phyloP scores from a whole-genome alignment of 2,888 invertebrate genomes.

The Polymixis flavicincta region DNA sequence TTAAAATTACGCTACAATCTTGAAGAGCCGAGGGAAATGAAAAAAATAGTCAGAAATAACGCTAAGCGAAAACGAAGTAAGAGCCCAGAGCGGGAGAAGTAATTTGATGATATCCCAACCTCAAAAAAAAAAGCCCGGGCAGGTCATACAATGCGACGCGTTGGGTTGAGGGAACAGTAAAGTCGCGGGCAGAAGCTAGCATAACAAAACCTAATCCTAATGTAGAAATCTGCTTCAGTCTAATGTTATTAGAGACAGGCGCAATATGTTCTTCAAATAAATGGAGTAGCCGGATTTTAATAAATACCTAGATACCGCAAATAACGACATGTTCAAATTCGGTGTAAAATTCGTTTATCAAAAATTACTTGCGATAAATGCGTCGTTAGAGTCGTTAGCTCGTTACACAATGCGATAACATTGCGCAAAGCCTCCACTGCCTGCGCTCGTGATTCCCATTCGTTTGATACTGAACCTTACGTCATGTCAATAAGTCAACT shows the following conservation, averaged over 20 bases:
- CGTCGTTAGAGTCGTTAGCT: slow-evolving; percentile 34
- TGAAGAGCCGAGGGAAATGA: too few species aligned
- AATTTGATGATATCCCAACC: too few species aligned
- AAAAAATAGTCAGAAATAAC: too few species aligned
- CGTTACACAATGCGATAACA: slow-evolving; percentile 37
- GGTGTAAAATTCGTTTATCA: slow-evolving; percentile 35
- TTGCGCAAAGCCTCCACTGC: slow-evolving; percentile 48
- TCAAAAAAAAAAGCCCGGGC: too few species aligned
- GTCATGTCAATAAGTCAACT: slow-evolving; percentile 32
- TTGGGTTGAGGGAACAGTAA: too few species aligned
- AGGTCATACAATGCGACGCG: too few species aligned
- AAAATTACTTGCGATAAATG: slow-evolving; percentile 11
- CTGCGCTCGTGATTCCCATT: slow-evolving; percentile 53
- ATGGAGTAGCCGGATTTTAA: not conserved
- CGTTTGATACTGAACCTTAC: slow-evolving; percentile 34
- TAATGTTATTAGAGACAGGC: not conserved
- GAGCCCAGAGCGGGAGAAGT: too few species aligned
- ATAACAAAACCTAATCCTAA: too few species aligned
- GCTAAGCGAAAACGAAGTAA: too few species aligned
- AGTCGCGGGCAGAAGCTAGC: too few species aligned
- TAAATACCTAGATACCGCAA: not conserved
- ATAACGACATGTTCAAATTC: slow-evolving; percentile 20
- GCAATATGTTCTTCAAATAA: not conserved
- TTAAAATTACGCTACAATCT: too few species aligned
- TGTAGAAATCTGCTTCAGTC: not conserved